Conservation (phyloP, 1,140 invertebrate genomes). For the Thalassaphorura encarpata region DNA sequence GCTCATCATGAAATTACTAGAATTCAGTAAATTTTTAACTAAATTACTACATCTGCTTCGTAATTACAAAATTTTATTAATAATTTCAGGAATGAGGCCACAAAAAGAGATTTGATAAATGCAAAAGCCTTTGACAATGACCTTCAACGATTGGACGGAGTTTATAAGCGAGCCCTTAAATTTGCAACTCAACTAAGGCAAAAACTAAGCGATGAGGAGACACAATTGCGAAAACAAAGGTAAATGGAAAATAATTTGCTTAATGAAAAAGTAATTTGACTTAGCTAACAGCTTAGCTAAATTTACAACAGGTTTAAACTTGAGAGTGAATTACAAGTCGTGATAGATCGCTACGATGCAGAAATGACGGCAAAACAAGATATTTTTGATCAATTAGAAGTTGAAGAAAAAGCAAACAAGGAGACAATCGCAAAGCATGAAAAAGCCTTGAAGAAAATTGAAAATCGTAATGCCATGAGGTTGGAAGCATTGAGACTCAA, state of each 20-base stretch:
- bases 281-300: no score
- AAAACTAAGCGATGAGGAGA: constrained; percentile 3
- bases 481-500: not conserved
- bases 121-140: constrained; percentile 5
- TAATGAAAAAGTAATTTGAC: no score
- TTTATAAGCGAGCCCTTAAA: not conserved
- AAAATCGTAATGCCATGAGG: not conserved
- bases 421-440: not conserved
- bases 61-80: not conserved
- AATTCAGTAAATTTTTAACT: constrained; percentile 3
- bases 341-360: constrained; percentile 6
- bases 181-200: not conserved
- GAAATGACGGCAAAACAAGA: constrained; percentile 8
- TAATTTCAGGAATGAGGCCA: not conserved
- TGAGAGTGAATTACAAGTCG: not conserved
- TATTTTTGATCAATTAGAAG: not conserved
- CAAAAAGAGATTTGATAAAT: not conserved
- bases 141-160: constrained; percentile 2
- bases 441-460: not conserved
- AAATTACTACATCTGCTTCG: not conserved
- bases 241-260: no score
- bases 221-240: not conserved
- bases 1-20: constrained; percentile 3
- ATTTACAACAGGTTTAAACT: no score
- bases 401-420: not conserved